Evolutionary conservation across 2,797 vertebrate species (phyloP), one percentile per base, ranked within the genome.

Genomic region (Melanogrammus aeglefinus): DNA sequence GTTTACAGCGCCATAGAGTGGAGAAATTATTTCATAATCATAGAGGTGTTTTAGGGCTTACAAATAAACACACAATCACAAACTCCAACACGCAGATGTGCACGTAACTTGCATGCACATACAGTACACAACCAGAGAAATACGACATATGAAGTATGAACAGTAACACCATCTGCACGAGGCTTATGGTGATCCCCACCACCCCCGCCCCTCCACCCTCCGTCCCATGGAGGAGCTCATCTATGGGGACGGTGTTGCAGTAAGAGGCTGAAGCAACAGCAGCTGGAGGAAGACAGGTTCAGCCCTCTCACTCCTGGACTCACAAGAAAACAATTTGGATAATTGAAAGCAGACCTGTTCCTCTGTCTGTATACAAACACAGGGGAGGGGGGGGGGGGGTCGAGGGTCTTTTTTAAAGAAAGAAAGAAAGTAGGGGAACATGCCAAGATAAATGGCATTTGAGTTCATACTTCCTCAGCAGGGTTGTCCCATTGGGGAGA

Each of bases 21-120:
- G 9, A n/a, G n/a, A 69, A 27, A 10, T 24, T 2, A 69, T 27
- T 69, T 27, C n/a, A 84, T 76, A 70, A 76, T 77, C 74, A 66
- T 31, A 75, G 77, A 76, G 44, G 35, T 79, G 75, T 84, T 82
- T 84, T 82, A 79, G 69, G 76, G 57, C 63, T 78, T 75, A 47
- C 66, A 31, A 24, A 31, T 41, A 75, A 41, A 47, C 39, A 75
- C 74, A 75, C 44, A 33, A 27, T 51, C 41, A 57, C 74, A 75
- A 6, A 51, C 10, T 47, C 29, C 24, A 16, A 82, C 77, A 29
- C 73, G 69, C 80, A 79, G 63, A 80, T 44, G 29, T 31, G 18
- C 24, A 57, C 31, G 18, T 33, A 75, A 21, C 74, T 44, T 66
- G 63, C 71, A 69, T 5, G 35, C 76, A 47, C 70, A 36, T 21